Evolutionary conservation across 2,888 invertebrate genomes (phyloP), one percentile per base, ranked within the genome.

Genomic region (Octonoba sinensis): DNA sequence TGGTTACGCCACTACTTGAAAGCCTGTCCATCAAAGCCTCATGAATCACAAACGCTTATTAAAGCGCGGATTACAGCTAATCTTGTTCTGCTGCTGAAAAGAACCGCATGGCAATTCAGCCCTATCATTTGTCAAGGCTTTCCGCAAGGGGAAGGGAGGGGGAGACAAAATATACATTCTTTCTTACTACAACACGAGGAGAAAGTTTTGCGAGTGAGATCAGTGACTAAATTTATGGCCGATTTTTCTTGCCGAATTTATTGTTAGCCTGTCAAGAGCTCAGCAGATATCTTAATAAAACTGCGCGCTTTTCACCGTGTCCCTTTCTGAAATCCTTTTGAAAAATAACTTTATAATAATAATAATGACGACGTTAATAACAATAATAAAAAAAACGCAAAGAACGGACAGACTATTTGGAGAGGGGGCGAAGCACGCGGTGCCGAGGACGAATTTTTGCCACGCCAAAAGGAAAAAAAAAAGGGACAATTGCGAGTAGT

Each of bases 281-380:
- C 27, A 65, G 67, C 44, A 47, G 59, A 60, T 78, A 71, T 78
- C 78, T 78, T 78, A 71, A 78, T 78, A 78, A 78, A 71, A 49
- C 56, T 13, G 13, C 18, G 64, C 54, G 27, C 49, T 62, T 47
- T 59, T 56, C 70, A 69, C 27, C 22, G 59, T 70, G 27, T 44
- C 60, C 49, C 62, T 44, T 64, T 46, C 46, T n/a, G 18, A 22
- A 70, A 24, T 67, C 47, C 27, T 59, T 24, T 70, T 47, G 51
- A 76, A 69, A 69, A 62, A 76, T 76, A 76, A 76, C 76, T 76
- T 69, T 76, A 62, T 69, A 76, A 76, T 76, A 76, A 76, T 60
- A 76, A 76, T 76, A 67, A 62, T 60, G 54, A 69, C 49, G 67
- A 62, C 24, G 56, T 15, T 36, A 36, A 54, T 56, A 67, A 36